Evolutionary conservation across 2,113 vertebrate genomes (phyloP).

Genomic region (Carettochelys insculpta): DNA sequence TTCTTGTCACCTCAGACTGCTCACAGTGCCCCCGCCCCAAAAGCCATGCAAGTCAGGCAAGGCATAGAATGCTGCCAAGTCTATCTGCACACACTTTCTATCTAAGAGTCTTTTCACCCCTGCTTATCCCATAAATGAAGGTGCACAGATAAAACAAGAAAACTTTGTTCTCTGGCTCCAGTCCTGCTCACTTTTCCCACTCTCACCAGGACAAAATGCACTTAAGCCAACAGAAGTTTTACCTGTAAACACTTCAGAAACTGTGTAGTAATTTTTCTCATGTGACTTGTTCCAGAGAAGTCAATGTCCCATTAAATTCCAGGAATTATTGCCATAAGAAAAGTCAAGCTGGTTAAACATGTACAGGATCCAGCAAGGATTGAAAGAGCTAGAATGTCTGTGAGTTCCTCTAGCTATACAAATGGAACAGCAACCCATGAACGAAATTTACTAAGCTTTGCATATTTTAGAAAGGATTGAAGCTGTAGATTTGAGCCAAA

Average conservation of each 20-base stretch:
- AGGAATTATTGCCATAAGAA: neutral
- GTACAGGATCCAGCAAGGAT: neutral
- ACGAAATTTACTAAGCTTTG: neutral
- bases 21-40: neutral
- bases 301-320: neutral
- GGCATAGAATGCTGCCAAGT: neutral
- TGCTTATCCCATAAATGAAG: too few species aligned
- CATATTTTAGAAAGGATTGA: neutral
- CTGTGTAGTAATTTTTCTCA: neutral
- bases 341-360: neutral
- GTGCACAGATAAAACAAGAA: rapidly evolving
- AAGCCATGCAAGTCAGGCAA: neutral
- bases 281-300: rapidly evolving
- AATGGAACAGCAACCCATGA: neutral
- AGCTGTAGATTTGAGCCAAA: neutral
- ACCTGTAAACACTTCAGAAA: neutral
- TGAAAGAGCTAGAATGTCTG: neutral
- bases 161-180: neutral
- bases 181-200: too few species aligned
- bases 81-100: neutral
- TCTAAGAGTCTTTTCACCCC: neutral
- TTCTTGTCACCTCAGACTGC: neutral
- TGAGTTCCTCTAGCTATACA: neutral
- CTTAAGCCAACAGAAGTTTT: neutral
- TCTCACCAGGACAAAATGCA: neutral